Percentiles rank a stretch among this genome's conserved stretches.
phyloP scores from a whole-genome alignment of 2,113 vertebrate species.

The Falco punctatus region DNA sequence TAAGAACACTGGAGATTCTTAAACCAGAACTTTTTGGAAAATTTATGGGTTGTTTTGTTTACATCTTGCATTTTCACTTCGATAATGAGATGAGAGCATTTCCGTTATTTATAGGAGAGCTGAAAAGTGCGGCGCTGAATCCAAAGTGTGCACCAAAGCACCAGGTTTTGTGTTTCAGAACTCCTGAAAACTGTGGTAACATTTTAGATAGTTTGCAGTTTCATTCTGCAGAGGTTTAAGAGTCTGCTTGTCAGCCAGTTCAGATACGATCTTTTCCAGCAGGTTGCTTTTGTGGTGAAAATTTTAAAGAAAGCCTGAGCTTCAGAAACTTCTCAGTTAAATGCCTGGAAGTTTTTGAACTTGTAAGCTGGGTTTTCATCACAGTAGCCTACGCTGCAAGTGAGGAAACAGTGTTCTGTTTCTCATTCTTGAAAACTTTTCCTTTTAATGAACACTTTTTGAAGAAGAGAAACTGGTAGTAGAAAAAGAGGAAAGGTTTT shows the following conservation, averaged over 20 bases:
- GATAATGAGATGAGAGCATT: neutral
- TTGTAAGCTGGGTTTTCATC: neutral
- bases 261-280: neutral
- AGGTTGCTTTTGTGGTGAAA: neutral
- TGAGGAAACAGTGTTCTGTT: neutral
- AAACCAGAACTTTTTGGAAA: neutral
- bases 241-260: neutral
- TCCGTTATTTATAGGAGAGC: neutral
- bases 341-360: neutral
- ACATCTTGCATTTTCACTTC: neutral
- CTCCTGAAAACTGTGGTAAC: neutral
- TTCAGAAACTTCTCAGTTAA: neutral
- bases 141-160: neutral
- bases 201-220: neutral
- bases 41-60: neutral
- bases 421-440: neutral
- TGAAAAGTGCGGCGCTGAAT: neutral
- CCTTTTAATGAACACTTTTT: neutral
- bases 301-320: neutral
- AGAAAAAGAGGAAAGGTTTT: neutral
- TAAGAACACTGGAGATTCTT: neutral
- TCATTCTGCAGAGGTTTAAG: neutral
- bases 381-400: no score
- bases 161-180: neutral
- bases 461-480: neutral